Evolutionary conservation across 2,888 invertebrate species (phyloP).

Genomic region (Acholoe squamosa): DNA sequence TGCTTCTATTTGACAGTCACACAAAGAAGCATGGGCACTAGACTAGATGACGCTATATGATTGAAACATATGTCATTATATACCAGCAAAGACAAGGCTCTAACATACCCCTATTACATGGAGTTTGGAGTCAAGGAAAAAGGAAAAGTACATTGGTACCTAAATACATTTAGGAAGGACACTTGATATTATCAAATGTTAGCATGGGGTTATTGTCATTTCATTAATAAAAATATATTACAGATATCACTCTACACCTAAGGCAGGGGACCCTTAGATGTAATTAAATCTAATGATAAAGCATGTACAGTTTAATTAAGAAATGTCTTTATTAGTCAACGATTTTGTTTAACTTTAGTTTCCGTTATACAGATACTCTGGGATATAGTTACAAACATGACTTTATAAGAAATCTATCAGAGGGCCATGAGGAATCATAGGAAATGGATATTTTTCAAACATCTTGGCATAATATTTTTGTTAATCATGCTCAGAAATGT

Average conservation of each 20-base stretch:
- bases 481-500: slow-evolving; percentile 44
- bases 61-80: slow-evolving; percentile 52
- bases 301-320: background rate
- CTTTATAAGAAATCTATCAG: background rate
- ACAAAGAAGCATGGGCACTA: slow-evolving; percentile 35
- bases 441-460: slow-evolving; percentile 5
- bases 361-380: background rate
- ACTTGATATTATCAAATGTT: background rate
- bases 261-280: background rate
- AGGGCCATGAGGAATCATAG: background rate
- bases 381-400: background rate
- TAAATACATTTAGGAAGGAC: slow-evolving; percentile 29
- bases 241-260: background rate
- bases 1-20: slow-evolving; percentile 43
- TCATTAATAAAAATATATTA: background rate
- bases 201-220: background rate
- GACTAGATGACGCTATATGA: slow-evolving; percentile 28
- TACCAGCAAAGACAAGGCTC: slow-evolving; percentile 47
- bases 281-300: background rate
- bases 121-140: slow-evolving; percentile 47
- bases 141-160: slow-evolving; percentile 28
- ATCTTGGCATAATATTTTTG: background rate
- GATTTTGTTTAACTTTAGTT: background rate
- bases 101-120: slow-evolving; percentile 36
- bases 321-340: background rate